Base-by-base conservation (phyloP, 30 jellyfish, hydroid and myxozoan species). In the Mastigias papua region DNA sequence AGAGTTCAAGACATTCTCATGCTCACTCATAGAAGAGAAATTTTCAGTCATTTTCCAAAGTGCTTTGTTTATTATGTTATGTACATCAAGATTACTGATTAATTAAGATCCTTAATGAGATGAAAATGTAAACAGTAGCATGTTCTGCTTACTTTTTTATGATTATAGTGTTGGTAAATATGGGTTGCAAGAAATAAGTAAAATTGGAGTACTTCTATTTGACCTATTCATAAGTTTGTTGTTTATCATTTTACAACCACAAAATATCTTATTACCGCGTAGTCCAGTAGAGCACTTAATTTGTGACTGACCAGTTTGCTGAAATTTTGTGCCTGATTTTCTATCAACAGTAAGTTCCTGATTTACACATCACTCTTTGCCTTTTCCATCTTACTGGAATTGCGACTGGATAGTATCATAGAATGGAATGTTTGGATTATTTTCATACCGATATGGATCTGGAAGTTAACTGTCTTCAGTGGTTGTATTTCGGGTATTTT, bases 391-490 rank as follows among this genome's bases (percentile, higher is more conserved):
- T 58, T 95, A 32, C 91, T 95, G 66, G 98, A 91, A 22, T 42
- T 95, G 80, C 82, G 82, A 34, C 78, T 95, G 50, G 99, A 95
- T 68, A 71, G 63, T 0, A 54, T 61, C 49, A 35, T 95, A 26
- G 68, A 34, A 48, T 95, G 99, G 98, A 90, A 97, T 63, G 77
- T 26, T 67, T 90, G 89, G 87, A 48, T 90, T 29, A 77, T 95
- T 34, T 95, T 95, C 58, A 73, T 71, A 31, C 99, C 99, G 73
- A 48, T 95, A 6, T 95, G 99, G 99, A 86, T 95, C 8, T 95
- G 99, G 99, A 90, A 95, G 83, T 31, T 65, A 11, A 65, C 81
- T 48, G 97, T 90, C 8, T 69, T 95, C 48, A 34, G 91, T 58
- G 99, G 99, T 11, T 97, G 93, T 25, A 49, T 77, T 8, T 69